A percentile compares a stretch with the other conserved stretches of the same genome.
These are phyloP conservation scores for Heptranchias perlo DNA, from an alignment of 2,113 vertebrate species.

Conservation along the genomic window DNA sequence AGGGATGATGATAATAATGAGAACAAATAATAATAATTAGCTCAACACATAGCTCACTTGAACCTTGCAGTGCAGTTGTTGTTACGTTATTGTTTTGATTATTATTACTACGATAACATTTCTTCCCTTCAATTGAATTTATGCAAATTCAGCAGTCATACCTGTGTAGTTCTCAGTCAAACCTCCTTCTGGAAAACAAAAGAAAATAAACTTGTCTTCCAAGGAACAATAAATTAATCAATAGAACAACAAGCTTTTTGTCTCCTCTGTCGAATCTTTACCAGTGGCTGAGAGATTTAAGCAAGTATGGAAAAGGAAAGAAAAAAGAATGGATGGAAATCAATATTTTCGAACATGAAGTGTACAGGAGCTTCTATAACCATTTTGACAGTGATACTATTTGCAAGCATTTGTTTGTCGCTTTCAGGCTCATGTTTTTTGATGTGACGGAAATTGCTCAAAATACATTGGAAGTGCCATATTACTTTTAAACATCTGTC, in stretches of 20 bases:
- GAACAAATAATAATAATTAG: neutral
- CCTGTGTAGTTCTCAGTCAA: neutral
- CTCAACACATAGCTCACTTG: neutral
- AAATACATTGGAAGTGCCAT: no score
- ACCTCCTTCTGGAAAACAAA: neutral
- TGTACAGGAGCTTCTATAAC: no score
- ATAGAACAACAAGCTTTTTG: neutral
- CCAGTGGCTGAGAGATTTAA: no score
- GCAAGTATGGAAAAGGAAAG: no score
- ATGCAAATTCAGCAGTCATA: neutral
- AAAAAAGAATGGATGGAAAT: no score
- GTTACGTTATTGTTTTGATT: neutral
- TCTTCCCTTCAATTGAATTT: neutral
- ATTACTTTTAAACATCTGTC: no score
- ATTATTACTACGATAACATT: neutral
- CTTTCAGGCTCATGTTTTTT: no score
- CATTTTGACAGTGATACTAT: no score
- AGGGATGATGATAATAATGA: neutral
- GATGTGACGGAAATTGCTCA: no score
- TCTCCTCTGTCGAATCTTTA: neutral
- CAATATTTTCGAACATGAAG: no score
- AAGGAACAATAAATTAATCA: neutral
- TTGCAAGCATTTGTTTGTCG: no score
- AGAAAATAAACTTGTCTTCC: no score
- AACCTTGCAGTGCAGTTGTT: neutral